A percentile compares a stretch with the other conserved stretches of the same genome.
These are phyloP conservation scores for Labeo calbasu DNA, from an alignment of 2,797 vertebrate genomes.

Conservation along the genomic window DNA sequence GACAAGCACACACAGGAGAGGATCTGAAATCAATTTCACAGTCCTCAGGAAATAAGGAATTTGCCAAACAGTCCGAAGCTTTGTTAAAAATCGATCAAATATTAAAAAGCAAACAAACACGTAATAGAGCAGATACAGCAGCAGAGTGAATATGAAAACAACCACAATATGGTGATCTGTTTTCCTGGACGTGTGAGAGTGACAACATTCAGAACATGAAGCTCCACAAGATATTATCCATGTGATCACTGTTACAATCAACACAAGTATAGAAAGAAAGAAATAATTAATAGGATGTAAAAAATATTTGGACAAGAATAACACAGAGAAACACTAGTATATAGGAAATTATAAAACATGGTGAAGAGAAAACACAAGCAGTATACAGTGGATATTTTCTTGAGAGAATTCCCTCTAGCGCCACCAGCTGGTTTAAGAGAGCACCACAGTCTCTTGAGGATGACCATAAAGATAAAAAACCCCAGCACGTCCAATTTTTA, in stretches of 20 bases:
- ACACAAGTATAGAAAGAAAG: not conserved
- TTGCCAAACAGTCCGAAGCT: too few species aligned
- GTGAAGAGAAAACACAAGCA: not conserved
- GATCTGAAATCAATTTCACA: too few species aligned
- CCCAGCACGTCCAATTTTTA: too few species aligned
- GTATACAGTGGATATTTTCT: not conserved
- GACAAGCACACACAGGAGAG: too few species aligned
- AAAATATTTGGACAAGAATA: not conserved
- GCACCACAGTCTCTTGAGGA: too few species aligned
- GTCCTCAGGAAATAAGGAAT: too few species aligned
- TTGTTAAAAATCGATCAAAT: too few species aligned
- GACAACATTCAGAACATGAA: not conserved
- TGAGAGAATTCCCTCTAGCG: too few species aligned
- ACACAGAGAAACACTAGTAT: not conserved
- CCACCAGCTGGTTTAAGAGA: too few species aligned
- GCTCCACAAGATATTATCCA: not conserved
- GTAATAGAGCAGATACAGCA: not conserved
- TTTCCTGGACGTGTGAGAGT: not conserved
- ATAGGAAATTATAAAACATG: not conserved
- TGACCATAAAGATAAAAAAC: too few species aligned
- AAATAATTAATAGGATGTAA: not conserved
- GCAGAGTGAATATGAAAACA: not conserved
- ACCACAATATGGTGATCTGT: not conserved
- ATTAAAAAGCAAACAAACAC: not conserved
- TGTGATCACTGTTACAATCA: not conserved